Evolutionary conservation across 2,888 invertebrate species (phyloP).

Genomic region (Calameuta filiformis): DNA sequence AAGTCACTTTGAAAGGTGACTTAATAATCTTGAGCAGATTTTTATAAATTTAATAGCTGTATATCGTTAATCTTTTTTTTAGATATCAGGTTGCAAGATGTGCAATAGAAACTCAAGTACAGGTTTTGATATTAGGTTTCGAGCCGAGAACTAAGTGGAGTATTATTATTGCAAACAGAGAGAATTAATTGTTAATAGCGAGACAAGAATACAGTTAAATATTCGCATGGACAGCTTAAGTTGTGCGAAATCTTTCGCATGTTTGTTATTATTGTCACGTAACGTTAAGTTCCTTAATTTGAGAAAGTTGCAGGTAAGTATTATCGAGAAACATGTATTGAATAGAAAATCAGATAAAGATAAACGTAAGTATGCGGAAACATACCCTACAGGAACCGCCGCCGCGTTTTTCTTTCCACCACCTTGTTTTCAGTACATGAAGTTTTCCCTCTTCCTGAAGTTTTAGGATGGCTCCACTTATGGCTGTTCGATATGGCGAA

Average conservation of each 20-base stretch:
- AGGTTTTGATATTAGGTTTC: too few relatives aligned
- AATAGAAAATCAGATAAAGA: not conserved
- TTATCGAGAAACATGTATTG: not conserved
- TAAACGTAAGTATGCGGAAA: slow-evolving; percentile 21
- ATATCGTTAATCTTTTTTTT: not conserved
- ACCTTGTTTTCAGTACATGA: slow-evolving; percentile 92
- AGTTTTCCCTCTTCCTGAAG: slow-evolving; percentile 96
- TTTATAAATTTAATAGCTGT: too few relatives aligned
- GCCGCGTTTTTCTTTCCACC: slow-evolving; percentile 97
- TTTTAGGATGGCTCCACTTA: slow-evolving; percentile 93
- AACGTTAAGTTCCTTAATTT: not conserved
- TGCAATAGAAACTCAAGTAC: not conserved
- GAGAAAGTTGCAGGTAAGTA: not conserved
- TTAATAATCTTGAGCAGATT: not conserved
- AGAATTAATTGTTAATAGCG: not conserved
- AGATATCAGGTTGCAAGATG: not conserved
- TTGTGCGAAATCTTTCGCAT: not conserved
- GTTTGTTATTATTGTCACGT: not conserved
- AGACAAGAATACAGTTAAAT: not conserved
- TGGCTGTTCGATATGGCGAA: slow-evolving; percentile 93
- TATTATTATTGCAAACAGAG: not conserved
- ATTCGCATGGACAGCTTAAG: not conserved
- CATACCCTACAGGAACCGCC: slow-evolving; percentile 87
- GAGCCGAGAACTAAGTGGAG: not conserved
- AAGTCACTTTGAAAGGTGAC: not conserved